Evolutionary conservation across 2,888 invertebrate genomes (phyloP).

Genomic region (Thera obeliscata): DNA sequence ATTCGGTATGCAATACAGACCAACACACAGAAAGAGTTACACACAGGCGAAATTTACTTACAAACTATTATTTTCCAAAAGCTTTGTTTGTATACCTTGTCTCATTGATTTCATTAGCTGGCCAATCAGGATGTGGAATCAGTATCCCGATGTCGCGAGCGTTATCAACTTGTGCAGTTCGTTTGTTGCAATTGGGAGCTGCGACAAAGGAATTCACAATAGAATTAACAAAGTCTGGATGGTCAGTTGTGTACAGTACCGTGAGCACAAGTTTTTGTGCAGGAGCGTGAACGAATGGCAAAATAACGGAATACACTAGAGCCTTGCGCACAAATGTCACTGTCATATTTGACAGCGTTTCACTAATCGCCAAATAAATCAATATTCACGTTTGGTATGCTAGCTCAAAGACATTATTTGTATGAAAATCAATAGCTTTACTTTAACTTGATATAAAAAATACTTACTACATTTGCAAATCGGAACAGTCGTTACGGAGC

Average conservation of each 20-base stretch:
- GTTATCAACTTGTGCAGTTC: constrained; percentile 48
- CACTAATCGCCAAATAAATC: no score
- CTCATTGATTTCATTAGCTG: constrained; percentile 12
- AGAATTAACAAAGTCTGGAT: constrained; percentile 64
- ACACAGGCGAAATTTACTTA: neutral
- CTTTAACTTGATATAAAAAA: no score
- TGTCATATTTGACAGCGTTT: no score
- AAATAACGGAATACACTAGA: no score
- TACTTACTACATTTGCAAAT: no score
- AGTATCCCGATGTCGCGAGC: constrained; percentile 42
- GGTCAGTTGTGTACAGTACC: constrained; percentile 48
- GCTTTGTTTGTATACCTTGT: neutral
- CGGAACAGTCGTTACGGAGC: neutral
- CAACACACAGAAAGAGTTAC: no score
- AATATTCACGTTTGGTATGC: no score
- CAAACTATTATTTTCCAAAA: neutral
- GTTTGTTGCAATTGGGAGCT: constrained; percentile 55
- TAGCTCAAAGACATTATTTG: no score
- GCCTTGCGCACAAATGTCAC: no score
- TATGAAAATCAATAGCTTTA: neutral
- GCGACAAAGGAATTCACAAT: constrained; percentile 64
- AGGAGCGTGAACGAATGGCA: no score
- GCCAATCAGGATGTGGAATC: constrained; percentile 32
- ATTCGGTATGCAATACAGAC: no score
- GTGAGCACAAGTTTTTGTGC: constrained; percentile 25